Conservation (phyloP, 2,888 invertebrate genomes). For the Nesidiocoris tenuis region DNA sequence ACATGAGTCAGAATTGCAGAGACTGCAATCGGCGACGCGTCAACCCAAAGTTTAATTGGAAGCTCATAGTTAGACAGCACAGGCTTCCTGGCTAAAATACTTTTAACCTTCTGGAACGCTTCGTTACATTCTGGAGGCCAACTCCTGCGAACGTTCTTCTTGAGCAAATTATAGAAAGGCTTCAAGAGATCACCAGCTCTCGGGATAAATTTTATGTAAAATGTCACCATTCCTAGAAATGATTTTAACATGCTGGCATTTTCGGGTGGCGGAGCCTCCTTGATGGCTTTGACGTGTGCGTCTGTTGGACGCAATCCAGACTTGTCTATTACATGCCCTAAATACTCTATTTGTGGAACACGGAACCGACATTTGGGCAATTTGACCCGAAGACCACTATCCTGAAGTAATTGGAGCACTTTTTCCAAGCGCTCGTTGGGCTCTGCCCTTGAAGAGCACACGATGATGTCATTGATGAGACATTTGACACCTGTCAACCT, state of each 20-base stretch:
- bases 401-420: background rate
- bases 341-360: background rate
- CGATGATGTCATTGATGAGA: slow-evolving; percentile 31
- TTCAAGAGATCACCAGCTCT: background rate
- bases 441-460: background rate
- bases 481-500: slow-evolving; percentile 18
- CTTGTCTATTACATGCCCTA: slow-evolving; percentile 2
- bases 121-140: background rate
- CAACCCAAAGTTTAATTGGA: background rate
- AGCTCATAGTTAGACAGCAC: background rate
- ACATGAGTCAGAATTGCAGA: background rate
- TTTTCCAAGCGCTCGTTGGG: slow-evolving; percentile 2
- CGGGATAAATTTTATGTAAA: slow-evolving; percentile 2
- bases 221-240: background rate
- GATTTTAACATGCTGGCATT: background rate
- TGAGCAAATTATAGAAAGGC: background rate
- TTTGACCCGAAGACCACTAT: slow-evolving; percentile 25
- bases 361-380: background rate
- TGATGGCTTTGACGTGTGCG: background rate
- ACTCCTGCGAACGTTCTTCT: background rate
- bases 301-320: background rate
- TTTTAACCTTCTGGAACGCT: background rate
- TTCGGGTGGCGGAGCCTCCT: background rate
- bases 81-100: background rate
- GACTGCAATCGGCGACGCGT: background rate